Evolutionary conservation across 1,140 invertebrate species (phyloP), one percentile per base, ranked within the genome.

Genomic region (Parasteatoda tepidariorum): DNA sequence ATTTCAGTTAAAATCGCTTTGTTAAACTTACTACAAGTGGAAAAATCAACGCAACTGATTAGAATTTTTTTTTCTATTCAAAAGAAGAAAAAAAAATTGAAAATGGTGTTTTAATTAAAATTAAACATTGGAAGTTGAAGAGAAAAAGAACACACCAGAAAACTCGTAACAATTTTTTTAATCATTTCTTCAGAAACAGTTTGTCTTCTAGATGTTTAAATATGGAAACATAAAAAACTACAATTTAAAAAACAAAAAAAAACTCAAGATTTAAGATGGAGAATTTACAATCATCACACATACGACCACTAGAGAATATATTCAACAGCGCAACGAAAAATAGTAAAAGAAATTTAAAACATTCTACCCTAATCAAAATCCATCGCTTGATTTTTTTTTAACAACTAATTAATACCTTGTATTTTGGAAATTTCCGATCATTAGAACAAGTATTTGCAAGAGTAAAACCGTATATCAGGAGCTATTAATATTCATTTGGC

Each of bases 401-500:
- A 54, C 34, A 28, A 54, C 41, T 71, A 71, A 71, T 55, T 71
- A 71, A 71, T 71, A 55, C 68, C 26, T 71, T 71, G 68, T 71
- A 71, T 57, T 71, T 55, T 55, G 68, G 68, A 55, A 71, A 71
- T 54, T 48, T 26, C 68, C 11, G 28, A 71, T 71, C 68, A 71
- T 71, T 71, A 71, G 24, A 55, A 71, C 68, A 71, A 71, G 68
- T 30, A 71, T 26, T 55, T 55, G 24, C 18, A 15, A 26, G 13
- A 24, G 24, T 18, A 28, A 31, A 24, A 13, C 31, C 4, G 1
- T 13, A 15, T 48, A 71, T 71, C 68, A 54, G 30, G 41, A 15
- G 28, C 68, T 71, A 71, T 71, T 71, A 71, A 71, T 71, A 71
- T 71, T 71, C 68, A 71, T 71, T 71, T 71, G 41, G 24, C 13